Conservation (phyloP, 2,888 invertebrate species). For the Pinctada fucata region DNA sequence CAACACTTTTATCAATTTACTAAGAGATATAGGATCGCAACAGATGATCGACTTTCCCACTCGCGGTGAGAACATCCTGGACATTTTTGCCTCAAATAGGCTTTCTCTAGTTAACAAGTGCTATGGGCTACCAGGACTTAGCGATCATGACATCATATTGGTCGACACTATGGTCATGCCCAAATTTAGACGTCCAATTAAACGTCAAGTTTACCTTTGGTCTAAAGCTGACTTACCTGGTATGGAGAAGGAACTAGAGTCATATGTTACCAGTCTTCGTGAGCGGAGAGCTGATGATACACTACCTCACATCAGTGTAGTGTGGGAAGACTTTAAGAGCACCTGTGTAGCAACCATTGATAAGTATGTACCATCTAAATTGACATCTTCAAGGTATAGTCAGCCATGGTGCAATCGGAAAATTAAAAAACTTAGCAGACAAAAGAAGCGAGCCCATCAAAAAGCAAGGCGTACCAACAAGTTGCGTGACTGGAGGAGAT, state of each 20-base stretch:
- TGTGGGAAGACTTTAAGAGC: slow-evolving; percentile 20
- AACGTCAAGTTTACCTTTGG: slow-evolving; percentile 24
- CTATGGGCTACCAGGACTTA: slow-evolving; percentile 19
- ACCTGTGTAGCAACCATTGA: slow-evolving; percentile 29
- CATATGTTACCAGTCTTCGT: background rate
- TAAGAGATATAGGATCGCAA: slow-evolving; percentile 19
- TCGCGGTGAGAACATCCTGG: slow-evolving; percentile 28
- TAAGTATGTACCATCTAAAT: slow-evolving; percentile 24
- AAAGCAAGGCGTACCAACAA: background rate
- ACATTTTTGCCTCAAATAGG: slow-evolving; percentile 28
- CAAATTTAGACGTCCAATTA: slow-evolving; percentile 16
- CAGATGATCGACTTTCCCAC: slow-evolving; percentile 36
- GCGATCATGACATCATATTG: slow-evolving; percentile 35
- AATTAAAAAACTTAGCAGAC: background rate
- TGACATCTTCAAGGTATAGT: slow-evolving; percentile 8
- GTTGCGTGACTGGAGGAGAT: no score
- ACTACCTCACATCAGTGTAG: slow-evolving; percentile 5
- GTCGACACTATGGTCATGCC: slow-evolving; percentile 31
- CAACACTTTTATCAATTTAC: slow-evolving; percentile 22
- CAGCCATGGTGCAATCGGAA: background rate
- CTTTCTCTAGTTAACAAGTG: slow-evolving; percentile 24
- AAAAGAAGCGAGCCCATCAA: background rate
- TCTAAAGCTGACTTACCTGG: slow-evolving; percentile 14
- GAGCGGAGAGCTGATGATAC: no score
- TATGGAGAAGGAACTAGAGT: slow-evolving; percentile 18